phyloP scores from a whole-genome alignment of 1,140 invertebrate genomes.

The Drosophila baimaii region DNA sequence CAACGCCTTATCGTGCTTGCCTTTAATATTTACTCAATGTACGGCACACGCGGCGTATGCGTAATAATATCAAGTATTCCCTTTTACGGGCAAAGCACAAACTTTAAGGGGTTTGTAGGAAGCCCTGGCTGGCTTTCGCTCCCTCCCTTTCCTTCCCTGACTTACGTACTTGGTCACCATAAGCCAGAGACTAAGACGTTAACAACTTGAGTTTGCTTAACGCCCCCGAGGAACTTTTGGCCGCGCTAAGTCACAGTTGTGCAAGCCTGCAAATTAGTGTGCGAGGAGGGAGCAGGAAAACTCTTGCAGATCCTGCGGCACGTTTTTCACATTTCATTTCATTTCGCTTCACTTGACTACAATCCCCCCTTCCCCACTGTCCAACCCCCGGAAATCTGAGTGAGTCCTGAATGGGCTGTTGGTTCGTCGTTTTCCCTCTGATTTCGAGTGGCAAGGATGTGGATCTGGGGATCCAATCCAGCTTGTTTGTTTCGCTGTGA shows the following conservation, averaged over 20 bases:
- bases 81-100: conserved; percentile 14
- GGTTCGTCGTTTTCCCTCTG: conserved; percentile 6
- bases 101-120: conserved; percentile 14
- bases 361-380: too few species aligned
- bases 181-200: conserved; percentile 20
- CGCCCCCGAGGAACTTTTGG: conserved; percentile 11
- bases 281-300: not conserved
- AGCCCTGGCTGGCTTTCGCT: not conserved
- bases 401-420: conserved; percentile 8
- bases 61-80: conserved; percentile 50
- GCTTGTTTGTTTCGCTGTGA: conserved; percentile 58
- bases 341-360: conserved; percentile 23
- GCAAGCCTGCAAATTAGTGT: conserved; percentile 39
- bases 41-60: conserved; percentile 35
- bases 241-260: conserved; percentile 24
- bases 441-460: conserved; percentile 62
- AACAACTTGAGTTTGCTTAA: conserved; percentile 30
- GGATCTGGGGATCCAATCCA: conserved; percentile 19
- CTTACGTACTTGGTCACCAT: conserved; percentile 7
- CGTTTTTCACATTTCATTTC: conserved; percentile 77
- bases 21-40: conserved; percentile 44
- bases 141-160: too few species aligned
- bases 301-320: conserved; percentile 40
- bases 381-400: not conserved
- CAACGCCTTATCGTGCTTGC: conserved; percentile 9